Conservation (phyloP, 2,888 invertebrate species). For the Archaeoteleia sp. region DNA sequence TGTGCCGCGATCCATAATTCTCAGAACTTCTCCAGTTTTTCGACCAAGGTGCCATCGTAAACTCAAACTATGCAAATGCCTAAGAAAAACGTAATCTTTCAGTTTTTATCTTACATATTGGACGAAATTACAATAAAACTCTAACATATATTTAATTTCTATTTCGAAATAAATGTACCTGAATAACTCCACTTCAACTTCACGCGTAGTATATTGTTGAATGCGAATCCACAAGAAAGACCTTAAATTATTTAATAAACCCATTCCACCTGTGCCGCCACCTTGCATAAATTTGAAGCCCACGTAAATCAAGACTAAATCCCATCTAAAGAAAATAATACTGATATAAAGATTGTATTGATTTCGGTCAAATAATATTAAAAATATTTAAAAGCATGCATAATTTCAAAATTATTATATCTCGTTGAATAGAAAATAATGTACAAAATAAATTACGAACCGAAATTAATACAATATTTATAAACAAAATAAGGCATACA, state of each 20-base stretch:
- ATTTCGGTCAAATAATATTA: no score
- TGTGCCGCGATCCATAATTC: slow-evolving; percentile 98
- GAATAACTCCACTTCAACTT: slow-evolving; percentile 83
- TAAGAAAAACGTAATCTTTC: slow-evolving; percentile 61
- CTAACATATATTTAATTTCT: no score
- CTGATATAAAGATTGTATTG: slow-evolving; percentile 1
- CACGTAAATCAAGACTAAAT: slow-evolving; percentile 90
- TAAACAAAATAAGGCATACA: no score
- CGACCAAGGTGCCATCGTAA: slow-evolving; percentile 95
- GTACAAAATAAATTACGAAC: no score
- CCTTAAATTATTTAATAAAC: slow-evolving; percentile 92
- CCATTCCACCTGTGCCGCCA: slow-evolving; percentile 94
- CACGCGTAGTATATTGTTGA: slow-evolving; percentile 95
- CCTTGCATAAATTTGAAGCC: slow-evolving; percentile 95
- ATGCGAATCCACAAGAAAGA: slow-evolving; percentile 96
- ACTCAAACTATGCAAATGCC: slow-evolving; percentile 92
- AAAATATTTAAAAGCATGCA: no score
- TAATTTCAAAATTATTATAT: no score
- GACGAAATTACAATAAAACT: no score
- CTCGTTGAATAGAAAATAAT: no score
- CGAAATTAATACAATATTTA: no score
- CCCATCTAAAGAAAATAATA: slow-evolving; percentile 82
- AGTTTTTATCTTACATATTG: no score
- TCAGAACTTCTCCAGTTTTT: slow-evolving; percentile 97
- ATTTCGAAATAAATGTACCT: no score